These are phyloP conservation scores for Carposina sasakii DNA, from an alignment of 1,140 invertebrate genomes.

Conservation along the genomic window DNA sequence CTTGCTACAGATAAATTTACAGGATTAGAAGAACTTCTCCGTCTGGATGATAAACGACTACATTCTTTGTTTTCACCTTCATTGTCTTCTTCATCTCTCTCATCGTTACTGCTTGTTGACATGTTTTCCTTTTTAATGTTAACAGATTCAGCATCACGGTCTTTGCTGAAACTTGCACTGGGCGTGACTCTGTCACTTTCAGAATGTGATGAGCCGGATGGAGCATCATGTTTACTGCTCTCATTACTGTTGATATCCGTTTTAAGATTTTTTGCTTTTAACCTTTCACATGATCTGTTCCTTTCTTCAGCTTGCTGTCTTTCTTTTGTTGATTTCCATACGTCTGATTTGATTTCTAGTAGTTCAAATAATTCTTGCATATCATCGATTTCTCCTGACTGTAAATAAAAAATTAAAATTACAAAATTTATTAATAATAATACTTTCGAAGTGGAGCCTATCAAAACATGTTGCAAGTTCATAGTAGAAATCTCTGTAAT, in stretches of 20 bases:
- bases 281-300: slow-evolving; percentile 67
- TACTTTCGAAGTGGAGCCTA: too few relatives aligned
- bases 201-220: slow-evolving; percentile 64
- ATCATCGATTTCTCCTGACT: slow-evolving; percentile 86
- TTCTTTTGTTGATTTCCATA: slow-evolving; percentile 77
- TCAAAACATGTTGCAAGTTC: background rate
- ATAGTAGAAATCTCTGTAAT: background rate
- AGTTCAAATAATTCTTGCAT: slow-evolving; percentile 86
- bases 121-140: slow-evolving; percentile 70
- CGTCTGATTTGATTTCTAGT: slow-evolving; percentile 86
- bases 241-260: slow-evolving; percentile 76
- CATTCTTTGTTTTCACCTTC: slow-evolving; percentile 74
- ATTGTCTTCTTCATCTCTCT: slow-evolving; percentile 71
- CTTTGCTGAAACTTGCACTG: slow-evolving; percentile 63
- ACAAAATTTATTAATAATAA: too few relatives aligned
- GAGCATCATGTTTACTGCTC: slow-evolving; percentile 74
- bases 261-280: slow-evolving; percentile 74
- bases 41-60: slow-evolving; percentile 71
- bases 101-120: slow-evolving; percentile 72
- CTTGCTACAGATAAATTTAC: slow-evolving; percentile 78
- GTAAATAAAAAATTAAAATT: slow-evolving; percentile 50
- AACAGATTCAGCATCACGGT: slow-evolving; percentile 48
- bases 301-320: slow-evolving; percentile 68
- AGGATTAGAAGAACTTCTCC: slow-evolving; percentile 76
- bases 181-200: slow-evolving; percentile 66